Base-by-base conservation (phyloP, 2,797 vertebrate species). In the Lutjanus argentimaculatus region DNA sequence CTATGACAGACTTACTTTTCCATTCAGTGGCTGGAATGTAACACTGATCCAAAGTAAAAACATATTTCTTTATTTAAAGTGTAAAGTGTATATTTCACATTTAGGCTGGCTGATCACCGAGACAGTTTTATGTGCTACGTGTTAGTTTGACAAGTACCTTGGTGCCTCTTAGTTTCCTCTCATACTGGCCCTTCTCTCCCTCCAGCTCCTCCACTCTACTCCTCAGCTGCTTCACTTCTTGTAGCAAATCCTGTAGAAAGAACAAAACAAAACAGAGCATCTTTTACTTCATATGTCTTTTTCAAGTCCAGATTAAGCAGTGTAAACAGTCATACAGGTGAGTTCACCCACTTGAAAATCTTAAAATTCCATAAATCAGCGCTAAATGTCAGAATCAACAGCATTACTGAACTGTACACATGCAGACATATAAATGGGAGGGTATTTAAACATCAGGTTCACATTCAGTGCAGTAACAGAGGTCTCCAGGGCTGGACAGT, bases 141-240 rank as follows among this genome's bases (percentile, higher is more conserved):
- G 42, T 58, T 17, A 11, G n/a, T 30, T 21, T 2, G 9, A 25
- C 6, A 62, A 4, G 64, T 96, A 99, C 98, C 97, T 99, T 98
- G 8, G 98, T 99, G 84, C 97, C 97, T 90, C 98, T 96, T 72
- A 99, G 93, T 83, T 97, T 97, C 94, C 96, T 97, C 82, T 99
- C 98, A 0, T 98, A 98, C 55, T 97, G 97, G 64, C 92, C 96
- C 87, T 97, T 97, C 92, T 99, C 97, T 6, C 95, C 97, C 92
- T 99, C 98, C 90, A 99, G 88, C 81, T 97, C 97, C 68, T 98
- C 97, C 87, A 99, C 97, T 95, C 97, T 98, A 79, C 94, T 96
- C 94, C 96, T 97, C 75, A 99, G 95, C 62, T 94, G 94, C 70
- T 90, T 96, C 25, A 99, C 95, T 73, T 99, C 98, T 62, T 97